A percentile compares a stretch with the other conserved stretches of the same genome.
These are phyloP conservation scores for Drosophila setosimentum DNA, from an alignment of 2,888 invertebrate genomes.

Conservation along the genomic window DNA sequence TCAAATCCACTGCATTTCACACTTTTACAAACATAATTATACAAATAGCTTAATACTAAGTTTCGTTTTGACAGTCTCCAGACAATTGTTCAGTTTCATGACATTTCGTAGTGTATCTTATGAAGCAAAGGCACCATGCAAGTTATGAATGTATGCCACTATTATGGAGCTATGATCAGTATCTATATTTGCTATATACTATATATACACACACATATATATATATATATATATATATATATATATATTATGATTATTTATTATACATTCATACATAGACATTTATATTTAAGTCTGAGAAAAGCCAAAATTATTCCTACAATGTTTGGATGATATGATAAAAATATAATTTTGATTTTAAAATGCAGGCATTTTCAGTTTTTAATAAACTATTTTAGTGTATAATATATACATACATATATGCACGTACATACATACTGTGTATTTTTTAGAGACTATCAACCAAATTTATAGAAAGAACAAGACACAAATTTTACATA, in stretches of 20 bases:
- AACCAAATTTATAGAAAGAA: constrained; percentile 48
- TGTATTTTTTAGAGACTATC: constrained; percentile 55
- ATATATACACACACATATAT: constrained; percentile 1
- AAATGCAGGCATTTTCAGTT: constrained; percentile 49
- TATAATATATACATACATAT: constrained; percentile 31
- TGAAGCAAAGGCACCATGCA: constrained; percentile 10
- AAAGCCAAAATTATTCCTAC: constrained; percentile 36
- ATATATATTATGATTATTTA: constrained; percentile 23
- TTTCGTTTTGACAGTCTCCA: constrained; percentile 6
- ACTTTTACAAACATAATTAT: constrained; percentile 9
- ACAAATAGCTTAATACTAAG: constrained; percentile 1
- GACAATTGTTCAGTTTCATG: constrained; percentile 14
- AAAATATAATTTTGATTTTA: constrained; percentile 17
- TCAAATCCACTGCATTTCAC: constrained; percentile 41
- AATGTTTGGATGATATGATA: constrained; percentile 32
- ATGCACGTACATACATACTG: constrained; percentile 26
- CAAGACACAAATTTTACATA: constrained; percentile 52
- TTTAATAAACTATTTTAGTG: constrained; percentile 29
- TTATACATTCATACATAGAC: constrained; percentile 5
- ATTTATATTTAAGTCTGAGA: constrained; percentile 33
- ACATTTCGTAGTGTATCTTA: constrained; percentile 35
- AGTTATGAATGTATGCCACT: constrained; percentile 6
- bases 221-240: constrained; percentile 11
- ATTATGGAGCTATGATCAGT: constrained; percentile 9
- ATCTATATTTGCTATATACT: constrained; percentile 13